Base-by-base conservation (phyloP, 2,113 vertebrate genomes). In the Sylvilagus bachmani region DNA sequence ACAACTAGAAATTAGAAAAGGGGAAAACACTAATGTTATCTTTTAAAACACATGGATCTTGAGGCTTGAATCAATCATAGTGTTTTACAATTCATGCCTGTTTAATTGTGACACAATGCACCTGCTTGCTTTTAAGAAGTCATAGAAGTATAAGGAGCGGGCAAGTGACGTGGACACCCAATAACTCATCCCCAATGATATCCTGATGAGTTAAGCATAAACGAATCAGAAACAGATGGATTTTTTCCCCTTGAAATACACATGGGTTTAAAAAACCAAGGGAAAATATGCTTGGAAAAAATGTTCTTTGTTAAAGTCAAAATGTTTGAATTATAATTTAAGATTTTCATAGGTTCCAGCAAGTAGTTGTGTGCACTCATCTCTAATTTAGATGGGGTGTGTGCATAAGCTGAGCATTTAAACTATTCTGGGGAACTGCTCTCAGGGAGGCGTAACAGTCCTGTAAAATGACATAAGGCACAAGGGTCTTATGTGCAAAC, bases 381-480 rank as follows among this genome's bases (percentile, higher is more conserved):
- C 96, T 95, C 94, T 96, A 49, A 95, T 96, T 95, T 91, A 69
- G 94, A 75, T 85, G 95, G 96, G 89, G 94, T 93, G 96, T 96
- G 95, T 96, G 82, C 89, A 2, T 51, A 78, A 66, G 89, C 29
- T 51, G 62, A 96, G 85, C 94, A 87, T 91, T 95, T 74, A 78
- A 93, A 85, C 92, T 89, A n/a, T 95, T 96, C 79, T n/a, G 62
- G 11, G 91, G 95, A 69, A 86, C 96, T 96, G 95, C 96, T 96
- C 92, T 97, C 86, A 89, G 94, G 92, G 94, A 95, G 96, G 92
- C 16, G 4, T 62, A 93, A 81, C 66, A 91, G 95, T 86, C 89
- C 96, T 91, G 67, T 95, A 96, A 96, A 95, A 95, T 96, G 96
- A 95, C 96, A 95, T 95, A 95, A 96, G 96, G 86, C 96, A 97